Percentiles rank a stretch among this genome's conserved stretches.
Conservation (phyloP, 2,113 vertebrate species). For the Marmota monax region DNA sequence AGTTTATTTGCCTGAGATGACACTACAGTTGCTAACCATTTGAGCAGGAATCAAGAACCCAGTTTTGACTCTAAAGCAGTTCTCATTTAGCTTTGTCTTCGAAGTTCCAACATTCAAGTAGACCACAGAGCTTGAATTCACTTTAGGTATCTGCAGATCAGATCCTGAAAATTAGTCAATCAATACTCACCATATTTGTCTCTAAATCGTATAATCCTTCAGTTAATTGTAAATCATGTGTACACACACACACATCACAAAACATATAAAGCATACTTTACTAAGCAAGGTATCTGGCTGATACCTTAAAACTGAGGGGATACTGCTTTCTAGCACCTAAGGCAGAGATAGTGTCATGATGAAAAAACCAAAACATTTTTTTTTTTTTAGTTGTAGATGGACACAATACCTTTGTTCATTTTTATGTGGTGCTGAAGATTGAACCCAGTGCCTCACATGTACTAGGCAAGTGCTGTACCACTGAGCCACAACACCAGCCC, state of each 20-base stretch:
- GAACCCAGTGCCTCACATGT: too few relatives aligned
- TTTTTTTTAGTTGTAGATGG: neutral
- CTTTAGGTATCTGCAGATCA: neutral
- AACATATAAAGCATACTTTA: neutral
- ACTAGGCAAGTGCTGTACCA: too few relatives aligned
- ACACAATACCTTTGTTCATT: too few relatives aligned
- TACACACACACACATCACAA: neutral
- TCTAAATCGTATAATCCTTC: neutral
- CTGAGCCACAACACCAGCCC: too few relatives aligned
- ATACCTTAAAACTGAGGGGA: neutral
- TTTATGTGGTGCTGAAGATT: too few relatives aligned
- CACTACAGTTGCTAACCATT: neutral
- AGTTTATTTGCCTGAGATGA: neutral
- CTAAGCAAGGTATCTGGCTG: neutral
- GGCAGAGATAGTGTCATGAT: neutral
- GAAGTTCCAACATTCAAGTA: neutral
- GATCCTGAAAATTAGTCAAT: constrained; percentile 7
- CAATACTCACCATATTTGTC: neutral
- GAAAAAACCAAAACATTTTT: neutral
- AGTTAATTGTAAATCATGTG: neutral
- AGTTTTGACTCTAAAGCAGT: neutral
- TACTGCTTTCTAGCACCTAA: neutral
- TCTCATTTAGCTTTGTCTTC: neutral
- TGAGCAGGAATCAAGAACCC: neutral
- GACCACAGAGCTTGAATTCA: neutral